Conservation (phyloP, 2,113 vertebrate genomes). For the Penelope pileata region DNA sequence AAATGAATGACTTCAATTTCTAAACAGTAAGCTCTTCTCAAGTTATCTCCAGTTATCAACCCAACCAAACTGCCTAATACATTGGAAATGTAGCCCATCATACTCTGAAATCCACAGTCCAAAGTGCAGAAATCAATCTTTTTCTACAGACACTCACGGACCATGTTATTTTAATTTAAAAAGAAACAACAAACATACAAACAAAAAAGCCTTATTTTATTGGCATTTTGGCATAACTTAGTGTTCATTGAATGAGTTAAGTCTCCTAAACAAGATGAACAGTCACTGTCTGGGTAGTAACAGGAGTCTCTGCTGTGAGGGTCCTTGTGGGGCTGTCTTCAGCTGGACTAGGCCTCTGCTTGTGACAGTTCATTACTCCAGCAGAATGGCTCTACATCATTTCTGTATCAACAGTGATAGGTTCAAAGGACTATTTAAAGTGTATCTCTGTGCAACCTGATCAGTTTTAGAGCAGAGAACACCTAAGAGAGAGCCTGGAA, state of each 20-base stretch:
- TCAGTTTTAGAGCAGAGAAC: neutral
- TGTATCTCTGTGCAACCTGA: neutral
- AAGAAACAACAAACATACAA: neutral
- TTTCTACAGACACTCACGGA: neutral
- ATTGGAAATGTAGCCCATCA: neutral
- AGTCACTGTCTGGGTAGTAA: neutral
- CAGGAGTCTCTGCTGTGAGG: neutral
- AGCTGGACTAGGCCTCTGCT: neutral
- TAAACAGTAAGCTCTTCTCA: neutral
- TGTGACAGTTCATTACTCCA: neutral
- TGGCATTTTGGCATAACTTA: neutral
- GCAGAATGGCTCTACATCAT: neutral
- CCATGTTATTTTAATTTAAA: neutral
- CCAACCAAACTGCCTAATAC: neutral
- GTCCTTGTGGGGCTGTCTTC: neutral
- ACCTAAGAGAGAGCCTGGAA: neutral
- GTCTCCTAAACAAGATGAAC: neutral
- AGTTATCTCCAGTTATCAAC: neutral
- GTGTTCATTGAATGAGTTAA: neutral
- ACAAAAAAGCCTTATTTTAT: neutral
- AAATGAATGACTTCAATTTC: neutral
- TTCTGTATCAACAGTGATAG: neutral
- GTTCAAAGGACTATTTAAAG: neutral
- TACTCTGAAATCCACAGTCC: neutral
- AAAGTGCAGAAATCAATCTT: neutral